phyloP scores from a whole-genome alignment of 2,797 vertebrate species.

The Acridotheres tristis region DNA sequence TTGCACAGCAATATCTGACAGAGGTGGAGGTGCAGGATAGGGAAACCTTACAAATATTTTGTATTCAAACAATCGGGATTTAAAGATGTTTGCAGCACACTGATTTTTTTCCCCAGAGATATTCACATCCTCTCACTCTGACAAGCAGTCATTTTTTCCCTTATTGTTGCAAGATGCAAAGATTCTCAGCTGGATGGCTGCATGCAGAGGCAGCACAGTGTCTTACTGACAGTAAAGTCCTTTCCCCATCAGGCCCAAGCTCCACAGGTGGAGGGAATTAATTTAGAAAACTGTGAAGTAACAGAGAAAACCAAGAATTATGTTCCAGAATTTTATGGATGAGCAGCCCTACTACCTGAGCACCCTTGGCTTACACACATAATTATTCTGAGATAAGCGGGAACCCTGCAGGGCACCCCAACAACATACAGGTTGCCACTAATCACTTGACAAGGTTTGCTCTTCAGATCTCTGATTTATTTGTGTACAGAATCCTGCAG shows the following conservation, averaged over 20 bases:
- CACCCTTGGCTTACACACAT: not conserved
- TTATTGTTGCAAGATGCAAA: not conserved
- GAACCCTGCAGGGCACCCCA: not conserved
- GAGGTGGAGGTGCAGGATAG: rapidly evolving
- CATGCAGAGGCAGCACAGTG: not conserved
- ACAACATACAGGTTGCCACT: not conserved
- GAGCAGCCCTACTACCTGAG: not conserved
- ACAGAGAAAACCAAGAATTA: not conserved
- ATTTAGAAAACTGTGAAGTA: not conserved
- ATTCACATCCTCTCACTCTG: not conserved
- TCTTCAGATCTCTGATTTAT: not conserved
- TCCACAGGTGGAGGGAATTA: not conserved
- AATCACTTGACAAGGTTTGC: not conserved
- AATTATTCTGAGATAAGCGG: not conserved
- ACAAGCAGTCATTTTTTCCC: not conserved
- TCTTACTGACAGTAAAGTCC: not conserved
- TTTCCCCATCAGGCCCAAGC: not conserved
- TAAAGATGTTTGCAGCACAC: not conserved
- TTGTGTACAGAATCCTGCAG: not conserved
- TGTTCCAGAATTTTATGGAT: not conserved
- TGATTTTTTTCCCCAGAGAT: not conserved
- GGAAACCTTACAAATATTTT: not conserved
- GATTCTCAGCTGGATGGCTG: not conserved
- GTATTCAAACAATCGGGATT: not conserved
- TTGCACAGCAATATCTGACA: not conserved